phyloP scores from a whole-genome alignment of 2,888 invertebrate genomes.

The Malthinus seriepunctatus region DNA sequence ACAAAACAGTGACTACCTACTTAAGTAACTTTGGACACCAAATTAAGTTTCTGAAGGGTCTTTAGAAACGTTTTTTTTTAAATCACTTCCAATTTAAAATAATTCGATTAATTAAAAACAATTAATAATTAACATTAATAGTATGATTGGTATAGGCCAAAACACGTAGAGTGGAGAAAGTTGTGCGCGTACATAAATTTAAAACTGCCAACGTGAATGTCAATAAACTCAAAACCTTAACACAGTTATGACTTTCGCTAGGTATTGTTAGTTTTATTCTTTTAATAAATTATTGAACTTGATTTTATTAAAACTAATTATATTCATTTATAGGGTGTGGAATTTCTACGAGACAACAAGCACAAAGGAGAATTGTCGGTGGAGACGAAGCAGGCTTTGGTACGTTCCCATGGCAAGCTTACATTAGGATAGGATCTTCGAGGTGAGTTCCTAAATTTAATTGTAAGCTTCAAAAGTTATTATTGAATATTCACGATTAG shows the following conservation, averaged over 20 bases:
- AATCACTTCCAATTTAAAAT: not conserved
- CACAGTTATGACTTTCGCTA: slow-evolving; percentile 29
- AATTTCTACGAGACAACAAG: slow-evolving; percentile 83
- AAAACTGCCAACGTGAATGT: slow-evolving; percentile 11
- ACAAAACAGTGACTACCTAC: no score
- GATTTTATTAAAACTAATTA: slow-evolving; percentile 4
- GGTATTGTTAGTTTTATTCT: slow-evolving; percentile 5
- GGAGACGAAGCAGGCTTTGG: slow-evolving; percentile 94
- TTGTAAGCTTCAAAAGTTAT: not conserved
- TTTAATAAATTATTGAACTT: not conserved
- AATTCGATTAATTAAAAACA: slow-evolving; percentile 1
- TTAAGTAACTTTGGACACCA: no score
- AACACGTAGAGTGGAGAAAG: slow-evolving; percentile 15
- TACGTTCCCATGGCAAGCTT: slow-evolving; percentile 94
- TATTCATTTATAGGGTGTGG: slow-evolving; percentile 73
- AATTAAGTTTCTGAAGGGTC: no score
- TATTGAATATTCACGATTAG: no score
- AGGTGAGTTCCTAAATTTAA: slow-evolving; percentile 56
- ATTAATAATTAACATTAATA: slow-evolving; percentile 1
- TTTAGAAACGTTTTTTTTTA: no score
- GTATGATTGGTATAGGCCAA: not conserved
- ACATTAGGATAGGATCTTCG: slow-evolving; percentile 91
- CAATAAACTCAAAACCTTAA: slow-evolving; percentile 25
- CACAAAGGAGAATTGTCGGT: slow-evolving; percentile 88
- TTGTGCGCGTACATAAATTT: slow-evolving; percentile 8